These are phyloP conservation scores for Bucorvus abyssinicus DNA, from an alignment of 2,797 vertebrate genomes.

Conservation along the genomic window DNA sequence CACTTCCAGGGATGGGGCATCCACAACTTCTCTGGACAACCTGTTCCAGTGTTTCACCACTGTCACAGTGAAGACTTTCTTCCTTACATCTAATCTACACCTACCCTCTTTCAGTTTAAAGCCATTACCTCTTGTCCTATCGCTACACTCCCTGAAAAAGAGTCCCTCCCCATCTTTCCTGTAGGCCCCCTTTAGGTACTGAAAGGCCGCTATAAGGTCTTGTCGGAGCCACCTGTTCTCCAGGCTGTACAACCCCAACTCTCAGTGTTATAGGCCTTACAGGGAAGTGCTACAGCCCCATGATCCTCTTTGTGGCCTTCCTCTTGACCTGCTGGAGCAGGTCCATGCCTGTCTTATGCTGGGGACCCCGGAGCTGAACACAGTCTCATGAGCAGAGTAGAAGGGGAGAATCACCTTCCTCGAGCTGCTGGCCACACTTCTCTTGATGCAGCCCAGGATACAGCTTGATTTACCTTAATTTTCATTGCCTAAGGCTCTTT, in stretches of 20 bases:
- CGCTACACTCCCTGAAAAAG: accelerated
- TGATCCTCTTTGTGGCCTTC: neutral
- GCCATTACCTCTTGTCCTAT: accelerated
- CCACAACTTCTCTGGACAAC: neutral
- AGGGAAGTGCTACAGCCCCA: neutral
- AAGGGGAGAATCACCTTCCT: neutral
- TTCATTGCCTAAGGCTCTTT: neutral
- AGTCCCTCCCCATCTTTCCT: neutral
- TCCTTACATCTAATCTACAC: neutral
- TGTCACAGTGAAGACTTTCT: neutral
- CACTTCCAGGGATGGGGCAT: neutral
- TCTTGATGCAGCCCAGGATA: neutral
- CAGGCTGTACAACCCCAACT: neutral
- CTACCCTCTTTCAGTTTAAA: neutral
- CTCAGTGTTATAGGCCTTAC: neutral
- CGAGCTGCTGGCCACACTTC: accelerated
- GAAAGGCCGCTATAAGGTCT: neutral
- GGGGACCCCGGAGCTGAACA: neutral
- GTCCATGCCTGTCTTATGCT: neutral
- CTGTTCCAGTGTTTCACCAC: too few relatives aligned
- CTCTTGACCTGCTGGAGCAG: neutral
- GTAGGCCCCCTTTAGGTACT: neutral
- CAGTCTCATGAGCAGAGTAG: neutral
- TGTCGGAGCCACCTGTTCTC: neutral
- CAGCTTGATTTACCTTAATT: neutral